These are phyloP conservation scores for Chlorops oryzae DNA, from an alignment of 1,140 invertebrate genomes.

Conservation along the genomic window DNA sequence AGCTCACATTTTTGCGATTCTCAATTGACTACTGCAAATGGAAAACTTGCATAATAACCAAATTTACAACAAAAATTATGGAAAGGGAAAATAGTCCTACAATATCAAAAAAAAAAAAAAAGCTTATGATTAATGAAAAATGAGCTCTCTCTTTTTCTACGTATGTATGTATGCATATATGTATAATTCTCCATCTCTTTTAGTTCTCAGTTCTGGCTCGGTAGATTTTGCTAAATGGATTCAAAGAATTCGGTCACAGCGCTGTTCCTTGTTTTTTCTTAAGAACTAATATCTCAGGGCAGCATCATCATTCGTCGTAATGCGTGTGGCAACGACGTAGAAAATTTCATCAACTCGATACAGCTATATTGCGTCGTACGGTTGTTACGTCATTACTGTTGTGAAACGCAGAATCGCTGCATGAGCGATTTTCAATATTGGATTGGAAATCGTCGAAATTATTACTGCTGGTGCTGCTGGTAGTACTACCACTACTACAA, in stretches of 20 bases:
- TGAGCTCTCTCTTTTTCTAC: slow-evolving; percentile 14
- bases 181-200: slow-evolving; percentile 29
- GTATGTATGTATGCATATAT: slow-evolving; percentile 17
- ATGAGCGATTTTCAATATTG: slow-evolving; percentile 16
- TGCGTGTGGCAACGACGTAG: neutral
- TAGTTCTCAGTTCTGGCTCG: slow-evolving; percentile 31
- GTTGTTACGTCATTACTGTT: too few relatives aligned
- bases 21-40: slow-evolving; percentile 36
- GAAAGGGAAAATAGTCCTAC: slow-evolving; percentile 3
- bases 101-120: neutral
- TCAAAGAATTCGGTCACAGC: too few relatives aligned
- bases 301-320: neutral
- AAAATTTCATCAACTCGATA: slow-evolving; percentile 2
- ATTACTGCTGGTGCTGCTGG: slow-evolving; percentile 7
- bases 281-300: too few relatives aligned
- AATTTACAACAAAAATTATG: slow-evolving; percentile 11
- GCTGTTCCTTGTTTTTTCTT: too few relatives aligned
- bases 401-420: too few relatives aligned
- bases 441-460: neutral
- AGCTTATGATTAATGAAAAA: slow-evolving; percentile 14
- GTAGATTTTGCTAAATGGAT: slow-evolving; percentile 17
- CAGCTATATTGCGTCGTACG: too few relatives aligned
- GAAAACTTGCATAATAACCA: slow-evolving; percentile 46
- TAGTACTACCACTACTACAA: slow-evolving; percentile 7
- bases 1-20: neutral